Conservation (phyloP, 2,888 invertebrate species). For the Hyles lineata region DNA sequence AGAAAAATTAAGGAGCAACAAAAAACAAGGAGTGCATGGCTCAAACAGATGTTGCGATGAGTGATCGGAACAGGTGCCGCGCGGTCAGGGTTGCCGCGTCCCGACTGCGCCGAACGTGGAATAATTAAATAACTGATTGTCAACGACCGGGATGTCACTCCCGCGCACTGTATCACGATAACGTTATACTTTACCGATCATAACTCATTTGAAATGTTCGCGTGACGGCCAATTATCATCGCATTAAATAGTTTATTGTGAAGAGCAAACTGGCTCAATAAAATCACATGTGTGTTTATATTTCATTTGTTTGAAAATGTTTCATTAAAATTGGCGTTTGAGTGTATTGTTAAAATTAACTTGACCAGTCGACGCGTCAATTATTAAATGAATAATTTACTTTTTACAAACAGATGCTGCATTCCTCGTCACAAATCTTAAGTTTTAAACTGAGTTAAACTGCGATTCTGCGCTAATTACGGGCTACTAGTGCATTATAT, state of each 20-base stretch:
- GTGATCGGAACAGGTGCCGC: slow-evolving; percentile 76
- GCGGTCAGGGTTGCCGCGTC: slow-evolving; percentile 61
- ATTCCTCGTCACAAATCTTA: neutral
- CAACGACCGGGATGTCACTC: slow-evolving; percentile 15
- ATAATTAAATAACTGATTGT: slow-evolving; percentile 2
- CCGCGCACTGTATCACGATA: neutral
- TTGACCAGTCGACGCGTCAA: neutral
- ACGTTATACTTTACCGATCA: neutral
- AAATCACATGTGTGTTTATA: neutral
- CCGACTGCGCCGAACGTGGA: neutral
- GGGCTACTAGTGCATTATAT: slow-evolving; percentile 11
- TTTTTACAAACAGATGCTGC: slow-evolving; percentile 1
- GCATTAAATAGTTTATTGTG: slow-evolving; percentile 7
- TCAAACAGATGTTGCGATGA: slow-evolving; percentile 77
- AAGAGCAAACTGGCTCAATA: slow-evolving; percentile 9
- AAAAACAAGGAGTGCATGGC: slow-evolving; percentile 66
- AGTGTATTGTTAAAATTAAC: neutral
- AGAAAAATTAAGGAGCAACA: slow-evolving; percentile 49
- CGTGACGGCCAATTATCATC: slow-evolving; percentile 8
- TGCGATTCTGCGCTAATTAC: neutral
- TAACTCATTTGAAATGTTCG: slow-evolving; percentile 17
- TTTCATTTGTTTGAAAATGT: neutral
- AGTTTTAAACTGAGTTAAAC: neutral
- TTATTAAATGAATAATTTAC: neutral
- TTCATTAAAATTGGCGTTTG: neutral